Conservation (phyloP, 1,140 invertebrate genomes). For the Hylaeus volcanicus region DNA sequence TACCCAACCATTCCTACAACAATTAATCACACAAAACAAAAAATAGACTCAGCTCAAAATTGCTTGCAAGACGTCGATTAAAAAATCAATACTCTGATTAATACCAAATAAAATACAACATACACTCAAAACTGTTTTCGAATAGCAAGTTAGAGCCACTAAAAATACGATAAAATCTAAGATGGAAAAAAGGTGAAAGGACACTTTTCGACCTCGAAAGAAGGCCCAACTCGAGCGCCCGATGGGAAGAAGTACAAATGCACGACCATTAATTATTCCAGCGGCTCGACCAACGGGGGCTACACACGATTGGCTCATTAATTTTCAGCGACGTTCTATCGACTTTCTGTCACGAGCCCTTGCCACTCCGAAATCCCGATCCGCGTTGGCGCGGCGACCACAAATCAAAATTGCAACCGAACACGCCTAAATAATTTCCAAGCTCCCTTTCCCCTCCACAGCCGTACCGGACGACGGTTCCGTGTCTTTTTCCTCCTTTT, state of each 20-base stretch:
- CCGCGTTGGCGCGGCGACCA: constrained; percentile 24
- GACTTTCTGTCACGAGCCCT: constrained; percentile 61
- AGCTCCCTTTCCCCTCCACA: neutral
- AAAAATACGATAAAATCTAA: no score
- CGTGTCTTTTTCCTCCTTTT: neutral
- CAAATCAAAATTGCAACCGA: constrained; percentile 57
- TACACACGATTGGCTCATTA: constrained; percentile 67
- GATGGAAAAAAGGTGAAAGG: no score
- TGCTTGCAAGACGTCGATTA: no score
- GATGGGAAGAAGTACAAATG: constrained; percentile 41
- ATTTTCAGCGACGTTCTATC: constrained; percentile 62
- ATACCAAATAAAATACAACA: no score
- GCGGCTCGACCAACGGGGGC: constrained; percentile 27
- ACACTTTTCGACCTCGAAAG: no score
- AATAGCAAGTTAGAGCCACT: no score
- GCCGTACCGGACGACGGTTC: neutral
- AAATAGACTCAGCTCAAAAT: no score
- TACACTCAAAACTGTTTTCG: no score
- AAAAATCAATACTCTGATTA: no score
- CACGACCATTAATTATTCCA: constrained; percentile 60
- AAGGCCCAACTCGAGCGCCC: no score
- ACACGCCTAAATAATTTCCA: constrained; percentile 36
- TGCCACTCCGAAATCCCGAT: constrained; percentile 49
- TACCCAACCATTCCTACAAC: no score
- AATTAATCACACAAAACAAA: no score